These are phyloP conservation scores for Drosophila azteca DNA, from an alignment of 1,140 invertebrate species.

Conservation along the genomic window DNA sequence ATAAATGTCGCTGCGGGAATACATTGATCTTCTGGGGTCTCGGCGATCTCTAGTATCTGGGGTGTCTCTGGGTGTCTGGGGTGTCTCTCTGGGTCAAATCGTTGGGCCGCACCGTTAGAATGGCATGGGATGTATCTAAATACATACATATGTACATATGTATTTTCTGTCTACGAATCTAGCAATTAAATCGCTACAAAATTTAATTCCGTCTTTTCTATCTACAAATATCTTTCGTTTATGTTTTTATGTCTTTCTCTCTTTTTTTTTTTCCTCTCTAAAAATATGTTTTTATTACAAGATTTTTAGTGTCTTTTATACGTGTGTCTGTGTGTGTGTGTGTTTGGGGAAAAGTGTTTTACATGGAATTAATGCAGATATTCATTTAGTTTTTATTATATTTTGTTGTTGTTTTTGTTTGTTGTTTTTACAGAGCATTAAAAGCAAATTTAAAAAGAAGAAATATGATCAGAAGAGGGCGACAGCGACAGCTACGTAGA, in stretches of 20 bases:
- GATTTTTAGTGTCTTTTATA: slow-evolving; percentile 24
- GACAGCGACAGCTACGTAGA: too few species aligned
- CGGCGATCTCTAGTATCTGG: not conserved
- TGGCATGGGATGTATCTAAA: not conserved
- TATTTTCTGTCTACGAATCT: too few species aligned
- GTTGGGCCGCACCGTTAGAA: slow-evolving; percentile 24
- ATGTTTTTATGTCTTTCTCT: slow-evolving; percentile 18
- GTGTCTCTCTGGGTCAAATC: slow-evolving; percentile 26
- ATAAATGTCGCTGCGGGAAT: slow-evolving; percentile 30
- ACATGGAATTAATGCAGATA: slow-evolving; percentile 42
- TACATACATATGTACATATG: too few species aligned
- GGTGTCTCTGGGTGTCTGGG: not conserved
- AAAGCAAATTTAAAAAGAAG: slow-evolving; percentile 43
- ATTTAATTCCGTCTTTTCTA: slow-evolving; percentile 7
- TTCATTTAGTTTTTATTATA: slow-evolving; percentile 35
- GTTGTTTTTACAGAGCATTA: slow-evolving; percentile 63
- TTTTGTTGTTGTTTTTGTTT: slow-evolving; percentile 60
- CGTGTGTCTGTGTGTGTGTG: slow-evolving; percentile 20
- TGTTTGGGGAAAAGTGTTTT: slow-evolving; percentile 21
- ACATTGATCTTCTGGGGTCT: slow-evolving; percentile 31
- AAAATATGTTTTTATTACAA: slow-evolving; percentile 56
- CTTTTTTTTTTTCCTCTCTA: slow-evolving; percentile 18
- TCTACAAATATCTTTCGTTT: not conserved
- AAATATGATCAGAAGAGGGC: too few species aligned
- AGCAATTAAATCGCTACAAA: too few species aligned